These are phyloP conservation scores for Amblyjoppa proteus DNA, from an alignment of 2,888 invertebrate species.

Conservation along the genomic window DNA sequence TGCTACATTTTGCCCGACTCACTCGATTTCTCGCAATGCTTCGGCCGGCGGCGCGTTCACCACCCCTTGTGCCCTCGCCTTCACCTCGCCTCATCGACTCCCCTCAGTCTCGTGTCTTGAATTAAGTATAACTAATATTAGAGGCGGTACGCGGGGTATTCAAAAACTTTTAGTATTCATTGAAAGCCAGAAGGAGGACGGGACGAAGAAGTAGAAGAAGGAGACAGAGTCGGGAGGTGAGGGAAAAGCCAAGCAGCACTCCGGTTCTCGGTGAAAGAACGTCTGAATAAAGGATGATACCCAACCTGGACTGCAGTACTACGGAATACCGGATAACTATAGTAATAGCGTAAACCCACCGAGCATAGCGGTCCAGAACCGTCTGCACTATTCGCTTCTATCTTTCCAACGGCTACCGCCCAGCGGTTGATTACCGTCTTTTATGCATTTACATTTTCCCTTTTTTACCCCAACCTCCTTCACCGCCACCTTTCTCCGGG, in stretches of 20 bases:
- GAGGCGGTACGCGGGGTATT: slow-evolving; percentile 76
- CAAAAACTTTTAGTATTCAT: slow-evolving; percentile 83
- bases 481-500: slow-evolving; percentile 58
- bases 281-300: slow-evolving; percentile 77
- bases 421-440: slow-evolving; percentile 66
- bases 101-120: slow-evolving; percentile 79
- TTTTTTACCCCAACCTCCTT: slow-evolving; percentile 57
- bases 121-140: slow-evolving; percentile 84
- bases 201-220: slow-evolving; percentile 28
- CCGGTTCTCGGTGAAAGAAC: slow-evolving; percentile 72
- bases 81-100: slow-evolving; percentile 74
- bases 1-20: slow-evolving; percentile 28
- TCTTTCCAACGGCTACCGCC: slow-evolving; percentile 62
- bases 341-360: slow-evolving; percentile 38
- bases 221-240: slow-evolving; percentile 39
- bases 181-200: slow-evolving; percentile 78
- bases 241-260: slow-evolving; percentile 48
- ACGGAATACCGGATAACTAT: slow-evolving; percentile 51
- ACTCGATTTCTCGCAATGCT: slow-evolving; percentile 38
- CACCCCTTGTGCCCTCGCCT: slow-evolving; percentile 28
- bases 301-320: slow-evolving; percentile 69
- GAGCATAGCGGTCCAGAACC: slow-evolving; percentile 32
- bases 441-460: slow-evolving; percentile 68
- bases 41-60: slow-evolving; percentile 29
- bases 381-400: slow-evolving; percentile 66